Evolutionary conservation across 2,113 vertebrate genomes (phyloP).

Genomic region (Nematolebias whitei): DNA sequence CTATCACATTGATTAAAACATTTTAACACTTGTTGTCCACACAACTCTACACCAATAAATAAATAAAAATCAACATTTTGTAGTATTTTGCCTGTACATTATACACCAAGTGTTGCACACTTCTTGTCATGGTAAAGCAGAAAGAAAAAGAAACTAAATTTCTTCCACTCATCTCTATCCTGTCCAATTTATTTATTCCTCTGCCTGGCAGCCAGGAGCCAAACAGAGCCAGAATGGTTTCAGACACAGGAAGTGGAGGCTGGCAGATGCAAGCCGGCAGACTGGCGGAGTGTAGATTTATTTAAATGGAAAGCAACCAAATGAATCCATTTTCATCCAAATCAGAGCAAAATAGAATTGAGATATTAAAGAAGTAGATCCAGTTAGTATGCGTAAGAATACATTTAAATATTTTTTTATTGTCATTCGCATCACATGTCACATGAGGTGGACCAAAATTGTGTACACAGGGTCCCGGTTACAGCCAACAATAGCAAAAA

Average conservation of each 20-base stretch:
- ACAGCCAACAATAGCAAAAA: no score
- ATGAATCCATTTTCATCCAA: slow-evolving; percentile 3
- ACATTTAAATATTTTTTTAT: no score
- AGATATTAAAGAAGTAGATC: neutral
- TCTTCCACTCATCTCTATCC: slow-evolving; percentile 5
- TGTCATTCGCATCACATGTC: no score
- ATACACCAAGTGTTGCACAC: neutral
- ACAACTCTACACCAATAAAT: no score
- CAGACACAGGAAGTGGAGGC: slow-evolving; percentile 15
- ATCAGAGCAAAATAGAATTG: neutral
- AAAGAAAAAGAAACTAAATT: neutral
- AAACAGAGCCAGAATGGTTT: slow-evolving; percentile 11
- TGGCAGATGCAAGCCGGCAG: slow-evolving; percentile 28
- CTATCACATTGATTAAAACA: no score
- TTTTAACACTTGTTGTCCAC: neutral
- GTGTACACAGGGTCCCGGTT: no score
- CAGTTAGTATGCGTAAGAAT: neutral
- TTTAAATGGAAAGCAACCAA: neutral
- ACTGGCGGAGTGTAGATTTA: slow-evolving; percentile 8
- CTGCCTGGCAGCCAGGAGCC: slow-evolving; percentile 25
- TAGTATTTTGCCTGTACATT: neutral
- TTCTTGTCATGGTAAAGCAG: neutral
- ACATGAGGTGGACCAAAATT: no score
- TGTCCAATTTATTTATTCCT: slow-evolving; percentile 6
- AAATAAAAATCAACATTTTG: neutral